Evolutionary conservation across 2,888 invertebrate species (phyloP), one percentile per base, ranked within the genome.

Genomic region (Phaonia tiefii): DNA sequence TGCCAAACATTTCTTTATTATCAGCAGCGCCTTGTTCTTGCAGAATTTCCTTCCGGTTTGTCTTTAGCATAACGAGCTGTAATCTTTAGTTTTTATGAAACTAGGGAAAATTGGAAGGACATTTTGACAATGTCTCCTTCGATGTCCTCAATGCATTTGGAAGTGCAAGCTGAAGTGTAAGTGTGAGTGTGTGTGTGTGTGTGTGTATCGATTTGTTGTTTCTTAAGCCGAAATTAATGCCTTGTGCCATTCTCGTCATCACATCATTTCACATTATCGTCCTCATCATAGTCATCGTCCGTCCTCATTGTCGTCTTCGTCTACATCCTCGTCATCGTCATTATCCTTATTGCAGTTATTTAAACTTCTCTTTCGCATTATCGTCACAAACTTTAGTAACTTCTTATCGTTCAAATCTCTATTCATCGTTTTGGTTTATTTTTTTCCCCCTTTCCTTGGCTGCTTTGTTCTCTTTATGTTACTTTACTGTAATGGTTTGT

Each of bases 171-270:
- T 10, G 37, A 39, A 17, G 60, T 10, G 20, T 60, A 31, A 15
- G 58, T 15, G 17, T 60, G 37, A 1, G 49, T 49, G 20, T 46
- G 49, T 20, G 26, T 39, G 39, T 1, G 7, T 44, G 22, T 26
- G 42, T 31, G 66, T 1, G 73, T 26, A 25, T 70, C 10, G 39
- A 20, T 75, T 15, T 72, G 15, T 46, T 44, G 51, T 67, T 78
- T 63, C 67, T 79, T 77, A 75, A 75, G 60, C 74, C 74, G 51
- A 75, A 78, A 79, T 76, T 75, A 77, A 82, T 75, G 76, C 67
- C 44, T 39, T 54, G 39, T 54, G 63, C 42, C 54, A 26, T 75
- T 80, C 46, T 72, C 60, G 54, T 69, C 66, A 51, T 63, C 72
- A 72, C 72, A 67, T 75, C 80, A 71, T 83, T 79, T 46, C 66